Evolutionary conservation across 2,113 vertebrate species (phyloP), one percentile per base, ranked within the genome.

Genomic region (Podarcis raffonei): DNA sequence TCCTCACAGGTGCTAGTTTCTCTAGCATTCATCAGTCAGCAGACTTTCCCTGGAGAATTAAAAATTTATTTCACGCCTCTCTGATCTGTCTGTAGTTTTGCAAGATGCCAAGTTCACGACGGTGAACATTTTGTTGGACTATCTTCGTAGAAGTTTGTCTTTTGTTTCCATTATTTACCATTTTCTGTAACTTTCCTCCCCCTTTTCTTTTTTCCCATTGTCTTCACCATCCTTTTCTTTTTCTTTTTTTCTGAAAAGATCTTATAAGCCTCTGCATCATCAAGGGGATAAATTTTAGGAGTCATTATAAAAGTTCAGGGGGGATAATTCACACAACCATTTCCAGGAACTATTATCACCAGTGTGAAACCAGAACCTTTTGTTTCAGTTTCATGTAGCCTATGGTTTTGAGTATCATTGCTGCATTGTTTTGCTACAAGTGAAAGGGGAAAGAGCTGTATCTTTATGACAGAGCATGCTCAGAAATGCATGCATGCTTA

Each of bases 1-100:
- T 42, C 83, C 35, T 80, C 77, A 87, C 87, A 77, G 32, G 25
- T 78, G 23, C n/a, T 37, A 20, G 18, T 35, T 66, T 77, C 66
- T 22, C 32, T 57, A 35, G 57, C 37, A 6, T 86, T 83, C 0
- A 0, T 11, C 83, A 1, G 9, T 90, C 91, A 77, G 0, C 8
- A 78, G 27, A 0, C 32, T 83, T 93, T 68, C 18, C 1, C 27
- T 81, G 2, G 42, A 90, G 90, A 92, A 89, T 69, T 42, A 80
- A 86, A 90, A 76, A 74, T 48, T 0, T 81, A 48, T 89, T 71
- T 7, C 74, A 37, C 32, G 42, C 5, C 27, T 89, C 81, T 62
- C 16, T 69, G 4, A 18, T 37, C 1, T 76, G 6, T 35, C 35
- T 22, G 32, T 1, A 76, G 80, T 83, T 92, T 89, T 0, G 8